Conservation (phyloP, 2,888 invertebrate species). For the Xestobium rufovillosum region DNA sequence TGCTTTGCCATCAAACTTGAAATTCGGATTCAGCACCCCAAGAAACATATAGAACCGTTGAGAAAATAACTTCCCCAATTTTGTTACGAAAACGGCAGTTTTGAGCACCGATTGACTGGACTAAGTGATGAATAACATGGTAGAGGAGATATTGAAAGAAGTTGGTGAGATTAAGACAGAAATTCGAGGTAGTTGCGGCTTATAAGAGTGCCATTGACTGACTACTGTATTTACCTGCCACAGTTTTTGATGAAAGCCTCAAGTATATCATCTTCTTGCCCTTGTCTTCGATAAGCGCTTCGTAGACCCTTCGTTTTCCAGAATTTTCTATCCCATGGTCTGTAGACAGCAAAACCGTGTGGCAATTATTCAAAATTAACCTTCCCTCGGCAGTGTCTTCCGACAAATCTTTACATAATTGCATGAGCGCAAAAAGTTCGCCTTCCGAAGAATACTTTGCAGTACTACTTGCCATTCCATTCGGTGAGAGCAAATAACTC, state of each 20-base stretch:
- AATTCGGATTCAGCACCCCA: too few relatives aligned
- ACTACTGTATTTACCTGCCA: too few relatives aligned
- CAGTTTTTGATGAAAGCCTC: slow-evolving; percentile 59
- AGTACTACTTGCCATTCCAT: slow-evolving; percentile 59
- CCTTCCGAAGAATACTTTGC: slow-evolving; percentile 70
- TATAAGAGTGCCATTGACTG: too few relatives aligned
- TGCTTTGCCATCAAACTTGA: too few relatives aligned
- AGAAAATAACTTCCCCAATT: too few relatives aligned
- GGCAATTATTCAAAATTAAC: slow-evolving; percentile 68
- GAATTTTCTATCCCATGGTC: slow-evolving; percentile 9
- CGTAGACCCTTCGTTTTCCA: slow-evolving; percentile 53
- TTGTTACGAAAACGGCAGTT: too few relatives aligned
- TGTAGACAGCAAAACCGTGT: slow-evolving; percentile 52
- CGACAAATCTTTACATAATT: slow-evolving; percentile 64
- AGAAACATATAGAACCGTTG: too few relatives aligned
- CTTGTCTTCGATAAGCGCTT: slow-evolving; percentile 66
- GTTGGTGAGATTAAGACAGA: too few relatives aligned
- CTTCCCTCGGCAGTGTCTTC: slow-evolving; percentile 78
- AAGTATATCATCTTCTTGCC: slow-evolving; percentile 71
- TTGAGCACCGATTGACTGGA: too few relatives aligned
- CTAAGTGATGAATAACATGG: too few relatives aligned
- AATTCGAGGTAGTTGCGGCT: too few relatives aligned
- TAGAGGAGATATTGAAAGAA: too few relatives aligned
- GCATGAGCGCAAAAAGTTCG: slow-evolving; percentile 68
- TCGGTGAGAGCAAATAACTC: slow-evolving; percentile 62